Percentiles rank a stretch among this genome's conserved stretches.
Evolutionary conservation across 2,888 invertebrate species (phyloP).

Genomic region (Celastrina argiolus): DNA sequence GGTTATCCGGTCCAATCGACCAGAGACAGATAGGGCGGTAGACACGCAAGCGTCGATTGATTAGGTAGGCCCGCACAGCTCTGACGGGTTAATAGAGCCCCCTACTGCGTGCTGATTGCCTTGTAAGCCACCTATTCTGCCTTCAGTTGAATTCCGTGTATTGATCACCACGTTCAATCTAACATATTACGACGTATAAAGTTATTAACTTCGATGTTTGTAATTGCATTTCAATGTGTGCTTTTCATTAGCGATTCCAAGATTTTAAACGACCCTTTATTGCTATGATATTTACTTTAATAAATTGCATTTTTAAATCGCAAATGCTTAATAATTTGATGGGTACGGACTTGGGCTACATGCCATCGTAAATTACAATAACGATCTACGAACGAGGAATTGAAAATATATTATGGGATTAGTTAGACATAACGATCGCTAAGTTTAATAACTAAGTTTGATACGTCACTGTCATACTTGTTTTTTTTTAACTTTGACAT

Average conservation of each 20-base stretch:
- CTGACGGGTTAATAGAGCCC: constrained; percentile 75
- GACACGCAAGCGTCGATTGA: constrained; percentile 76
- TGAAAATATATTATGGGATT: no score
- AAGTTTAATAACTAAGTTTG: no score
- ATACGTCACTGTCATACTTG: no score
- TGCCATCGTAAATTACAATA: no score
- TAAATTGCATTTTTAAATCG: constrained; percentile 2
- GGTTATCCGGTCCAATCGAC: constrained; percentile 70
- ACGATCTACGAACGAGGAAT: no score
- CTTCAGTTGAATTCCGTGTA: constrained; percentile 48
- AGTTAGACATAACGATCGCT: no score
- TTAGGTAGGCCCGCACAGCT: constrained; percentile 68
- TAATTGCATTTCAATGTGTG: constrained; percentile 18
- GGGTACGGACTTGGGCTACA: no score
- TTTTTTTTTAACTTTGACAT: no score
- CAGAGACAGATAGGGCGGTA: constrained; percentile 74
- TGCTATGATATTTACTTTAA: background rate
- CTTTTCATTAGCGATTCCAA: constrained; percentile 10
- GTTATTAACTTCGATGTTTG: constrained; percentile 22
- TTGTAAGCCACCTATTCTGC: constrained; percentile 64
- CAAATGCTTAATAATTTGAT: background rate
- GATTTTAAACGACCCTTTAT: constrained; percentile 2
- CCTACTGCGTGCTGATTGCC: constrained; percentile 65
- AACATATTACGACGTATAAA: constrained; percentile 43
- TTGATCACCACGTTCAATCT: constrained; percentile 42